phyloP scores from a whole-genome alignment of 2,113 vertebrate genomes.

The Lophochroa leadbeateri region DNA sequence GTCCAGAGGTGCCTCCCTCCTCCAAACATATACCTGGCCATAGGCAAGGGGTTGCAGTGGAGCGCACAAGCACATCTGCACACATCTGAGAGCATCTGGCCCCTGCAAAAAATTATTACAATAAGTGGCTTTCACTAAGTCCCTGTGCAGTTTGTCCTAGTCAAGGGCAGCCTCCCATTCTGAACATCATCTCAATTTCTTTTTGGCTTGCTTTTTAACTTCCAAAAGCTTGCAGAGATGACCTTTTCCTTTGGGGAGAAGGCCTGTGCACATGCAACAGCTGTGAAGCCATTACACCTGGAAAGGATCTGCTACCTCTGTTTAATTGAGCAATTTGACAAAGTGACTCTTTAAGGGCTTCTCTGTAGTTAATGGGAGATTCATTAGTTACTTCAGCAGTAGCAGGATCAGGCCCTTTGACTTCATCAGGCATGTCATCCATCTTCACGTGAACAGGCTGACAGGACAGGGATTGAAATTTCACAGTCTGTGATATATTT shows the following conservation, averaged over 20 bases:
- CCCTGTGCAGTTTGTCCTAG: not conserved
- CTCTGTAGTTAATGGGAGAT: not conserved
- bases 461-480: conserved; percentile 56
- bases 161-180: not conserved
- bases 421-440: not conserved
- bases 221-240: not conserved
- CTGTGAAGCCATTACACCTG: not conserved
- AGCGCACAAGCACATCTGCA: not conserved
- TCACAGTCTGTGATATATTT: conserved; percentile 58
- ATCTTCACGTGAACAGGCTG: conserved; percentile 6
- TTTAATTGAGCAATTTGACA: not conserved
- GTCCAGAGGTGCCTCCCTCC: not conserved
- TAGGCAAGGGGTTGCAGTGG: accelerated
- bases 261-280: not conserved
- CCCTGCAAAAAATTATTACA: not conserved
- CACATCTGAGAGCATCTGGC: not conserved
- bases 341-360: not conserved
- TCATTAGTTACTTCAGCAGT: not conserved
- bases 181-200: not conserved
- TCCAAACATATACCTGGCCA: not conserved
- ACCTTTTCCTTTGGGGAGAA: not conserved
- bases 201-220: not conserved
- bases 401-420: conserved; percentile 8
- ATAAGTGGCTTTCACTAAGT: not conserved
- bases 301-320: not conserved